phyloP scores from a whole-genome alignment of 2,888 invertebrate genomes.

The Troides oblongomaculatus region DNA sequence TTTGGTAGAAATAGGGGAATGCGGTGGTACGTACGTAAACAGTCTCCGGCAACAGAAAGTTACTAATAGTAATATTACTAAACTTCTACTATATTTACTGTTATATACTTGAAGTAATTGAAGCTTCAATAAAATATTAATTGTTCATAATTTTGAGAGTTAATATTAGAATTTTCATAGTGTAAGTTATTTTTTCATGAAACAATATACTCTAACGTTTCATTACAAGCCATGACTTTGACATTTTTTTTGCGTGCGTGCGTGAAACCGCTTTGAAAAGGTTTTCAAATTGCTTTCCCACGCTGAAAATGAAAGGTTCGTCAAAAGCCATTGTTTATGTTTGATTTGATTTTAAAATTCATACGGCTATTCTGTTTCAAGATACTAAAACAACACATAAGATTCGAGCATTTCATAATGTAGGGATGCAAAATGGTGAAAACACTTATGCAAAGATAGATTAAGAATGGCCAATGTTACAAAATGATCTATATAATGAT shows the following conservation, averaged over 20 bases:
- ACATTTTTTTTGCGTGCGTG: slow-evolving; percentile 9
- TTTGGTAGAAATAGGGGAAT: too few relatives aligned
- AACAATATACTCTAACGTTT: slow-evolving; percentile 9
- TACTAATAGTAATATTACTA: too few relatives aligned
- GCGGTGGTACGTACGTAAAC: too few relatives aligned
- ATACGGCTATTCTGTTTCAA: neutral
- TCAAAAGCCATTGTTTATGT: slow-evolving; percentile 6
- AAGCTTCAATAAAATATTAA: too few relatives aligned
- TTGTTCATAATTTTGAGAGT: too few relatives aligned
- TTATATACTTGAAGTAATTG: too few relatives aligned
- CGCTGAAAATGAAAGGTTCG: slow-evolving; percentile 13
- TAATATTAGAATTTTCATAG: neutral
- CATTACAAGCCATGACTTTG: slow-evolving; percentile 18
- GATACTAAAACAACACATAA: neutral
- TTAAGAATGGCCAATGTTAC: too few relatives aligned
- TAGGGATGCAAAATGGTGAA: too few relatives aligned
- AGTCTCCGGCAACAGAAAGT: too few relatives aligned
- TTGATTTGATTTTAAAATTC: neutral
- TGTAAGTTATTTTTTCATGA: neutral
- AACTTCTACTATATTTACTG: too few relatives aligned
- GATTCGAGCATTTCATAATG: too few relatives aligned
- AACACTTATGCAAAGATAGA: too few relatives aligned
- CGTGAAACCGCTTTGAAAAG: slow-evolving; percentile 16
- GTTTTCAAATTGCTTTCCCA: slow-evolving; percentile 14
- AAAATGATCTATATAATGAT: neutral